phyloP scores from a whole-genome alignment of 2,888 invertebrate species.

The Dusona sp. region DNA sequence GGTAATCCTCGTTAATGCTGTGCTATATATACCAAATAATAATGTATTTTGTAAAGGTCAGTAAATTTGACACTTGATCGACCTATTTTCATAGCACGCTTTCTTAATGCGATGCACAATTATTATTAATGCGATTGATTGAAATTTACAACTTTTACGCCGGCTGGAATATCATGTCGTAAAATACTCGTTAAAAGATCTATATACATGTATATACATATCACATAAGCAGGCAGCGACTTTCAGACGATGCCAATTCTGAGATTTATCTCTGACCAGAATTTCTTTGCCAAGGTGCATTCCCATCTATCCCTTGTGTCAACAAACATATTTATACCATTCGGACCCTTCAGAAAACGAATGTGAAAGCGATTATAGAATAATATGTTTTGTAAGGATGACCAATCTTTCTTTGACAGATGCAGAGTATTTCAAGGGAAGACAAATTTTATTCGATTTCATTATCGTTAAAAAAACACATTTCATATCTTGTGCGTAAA shows the following conservation, averaged over 20 bases:
- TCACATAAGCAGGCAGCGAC: constrained; percentile 30
- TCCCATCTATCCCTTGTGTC: constrained; percentile 44
- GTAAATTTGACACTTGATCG: constrained; percentile 28
- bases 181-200: constrained; percentile 47
- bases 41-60: constrained; percentile 4
- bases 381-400: neutral
- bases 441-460: neutral
- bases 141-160: constrained; percentile 47
- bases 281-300: constrained; percentile 60
- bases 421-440: neutral
- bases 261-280: constrained; percentile 46
- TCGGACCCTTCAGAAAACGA: constrained; percentile 41
- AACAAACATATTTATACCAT: constrained; percentile 52
- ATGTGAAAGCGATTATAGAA: neutral
- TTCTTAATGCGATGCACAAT: constrained; percentile 30
- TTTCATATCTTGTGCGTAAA: too few species aligned
- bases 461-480: neutral
- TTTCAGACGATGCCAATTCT: constrained; percentile 51
- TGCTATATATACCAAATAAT: neutral
- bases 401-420: neutral
- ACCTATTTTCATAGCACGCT: neutral
- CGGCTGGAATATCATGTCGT: constrained; percentile 41
- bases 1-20: neutral
- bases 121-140: constrained; percentile 32
- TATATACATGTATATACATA: constrained; percentile 18